Evolutionary conservation across 1,140 invertebrate genomes (phyloP).

Genomic region (Octopus bimaculoides): DNA sequence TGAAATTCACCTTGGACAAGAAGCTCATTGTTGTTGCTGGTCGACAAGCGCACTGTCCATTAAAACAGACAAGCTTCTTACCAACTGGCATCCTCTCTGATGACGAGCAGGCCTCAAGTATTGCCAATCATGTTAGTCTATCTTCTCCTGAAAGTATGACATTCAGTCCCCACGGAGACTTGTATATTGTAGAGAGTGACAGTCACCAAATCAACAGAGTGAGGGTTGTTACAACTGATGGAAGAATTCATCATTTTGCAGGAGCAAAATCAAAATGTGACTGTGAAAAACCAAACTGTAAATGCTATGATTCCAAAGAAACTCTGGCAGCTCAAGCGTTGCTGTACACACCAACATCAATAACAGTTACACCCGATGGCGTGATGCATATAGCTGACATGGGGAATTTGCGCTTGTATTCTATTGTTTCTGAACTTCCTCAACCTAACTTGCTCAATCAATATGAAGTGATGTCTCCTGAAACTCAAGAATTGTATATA

Average conservation of each 20-base stretch:
- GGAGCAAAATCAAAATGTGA: slow-evolving; percentile 95
- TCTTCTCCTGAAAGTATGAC: slow-evolving; percentile 90
- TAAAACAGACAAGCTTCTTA: slow-evolving; percentile 57
- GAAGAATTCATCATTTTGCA: slow-evolving; percentile 85
- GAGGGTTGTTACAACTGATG: slow-evolving; percentile 86
- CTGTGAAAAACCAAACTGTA: slow-evolving; percentile 78
- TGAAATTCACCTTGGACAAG: slow-evolving; percentile 85
- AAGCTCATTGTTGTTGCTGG: slow-evolving; percentile 89
- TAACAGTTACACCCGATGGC: slow-evolving; percentile 83
- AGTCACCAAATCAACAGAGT: slow-evolving; percentile 86
- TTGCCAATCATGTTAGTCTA: slow-evolving; percentile 72
- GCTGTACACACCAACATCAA: slow-evolving; percentile 91
- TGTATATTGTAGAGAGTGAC: slow-evolving; percentile 92
- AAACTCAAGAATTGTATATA: slow-evolving; percentile 89
- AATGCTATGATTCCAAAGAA: slow-evolving; percentile 77
- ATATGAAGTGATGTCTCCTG: slow-evolving; percentile 86
- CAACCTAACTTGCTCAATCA: slow-evolving; percentile 83
- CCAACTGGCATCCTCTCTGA: slow-evolving; percentile 41
- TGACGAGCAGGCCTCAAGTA: slow-evolving; percentile 46
- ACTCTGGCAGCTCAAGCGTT: slow-evolving; percentile 85
- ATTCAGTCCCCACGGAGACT: slow-evolving; percentile 87
- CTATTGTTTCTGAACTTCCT: slow-evolving; percentile 85
- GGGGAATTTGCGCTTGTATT: slow-evolving; percentile 80
- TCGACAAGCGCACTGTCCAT: slow-evolving; percentile 83
- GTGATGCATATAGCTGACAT: slow-evolving; percentile 84